These are phyloP conservation scores for Serrognathus titanus DNA, from an alignment of 2,888 invertebrate species.

Conservation along the genomic window DNA sequence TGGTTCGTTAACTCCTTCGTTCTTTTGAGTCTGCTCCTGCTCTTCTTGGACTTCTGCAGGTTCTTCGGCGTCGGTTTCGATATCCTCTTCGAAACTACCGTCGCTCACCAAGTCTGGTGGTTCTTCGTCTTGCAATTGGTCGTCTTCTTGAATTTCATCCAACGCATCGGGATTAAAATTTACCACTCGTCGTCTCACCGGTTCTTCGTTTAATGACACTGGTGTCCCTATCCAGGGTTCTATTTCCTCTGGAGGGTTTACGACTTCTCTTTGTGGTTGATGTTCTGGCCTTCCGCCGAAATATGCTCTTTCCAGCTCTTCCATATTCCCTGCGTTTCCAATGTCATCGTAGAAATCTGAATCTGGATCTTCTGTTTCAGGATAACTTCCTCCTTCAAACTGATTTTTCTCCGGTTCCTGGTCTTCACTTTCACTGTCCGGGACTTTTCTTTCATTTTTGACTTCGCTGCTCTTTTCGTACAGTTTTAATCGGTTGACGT, in stretches of 20 bases:
- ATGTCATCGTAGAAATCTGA: no score
- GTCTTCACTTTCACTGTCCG: no score
- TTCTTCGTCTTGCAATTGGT: not conserved
- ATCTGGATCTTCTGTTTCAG: no score
- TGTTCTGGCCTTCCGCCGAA: no score
- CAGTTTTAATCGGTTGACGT: not conserved
- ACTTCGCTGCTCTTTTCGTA: not conserved
- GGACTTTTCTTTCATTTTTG: not conserved
- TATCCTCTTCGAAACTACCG: not conserved
- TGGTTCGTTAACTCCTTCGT: no score
- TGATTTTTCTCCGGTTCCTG: no score
- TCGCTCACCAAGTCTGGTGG: not conserved
- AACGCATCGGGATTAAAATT: not conserved
- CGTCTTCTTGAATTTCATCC: not conserved
- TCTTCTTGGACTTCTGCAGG: not conserved
- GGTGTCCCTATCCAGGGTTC: conserved; percentile 1
- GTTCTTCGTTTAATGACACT: no score
- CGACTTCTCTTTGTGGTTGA: no score
- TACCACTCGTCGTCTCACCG: no score
- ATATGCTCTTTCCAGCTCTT: not conserved
- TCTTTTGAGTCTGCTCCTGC: not conserved
- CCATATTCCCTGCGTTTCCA: not conserved
- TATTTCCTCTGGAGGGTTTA: not conserved
- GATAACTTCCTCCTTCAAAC: no score
- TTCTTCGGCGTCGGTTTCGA: not conserved